These are phyloP conservation scores for Synanthedon myopaeformis DNA, from an alignment of 2,888 invertebrate genomes.

Conservation along the genomic window DNA sequence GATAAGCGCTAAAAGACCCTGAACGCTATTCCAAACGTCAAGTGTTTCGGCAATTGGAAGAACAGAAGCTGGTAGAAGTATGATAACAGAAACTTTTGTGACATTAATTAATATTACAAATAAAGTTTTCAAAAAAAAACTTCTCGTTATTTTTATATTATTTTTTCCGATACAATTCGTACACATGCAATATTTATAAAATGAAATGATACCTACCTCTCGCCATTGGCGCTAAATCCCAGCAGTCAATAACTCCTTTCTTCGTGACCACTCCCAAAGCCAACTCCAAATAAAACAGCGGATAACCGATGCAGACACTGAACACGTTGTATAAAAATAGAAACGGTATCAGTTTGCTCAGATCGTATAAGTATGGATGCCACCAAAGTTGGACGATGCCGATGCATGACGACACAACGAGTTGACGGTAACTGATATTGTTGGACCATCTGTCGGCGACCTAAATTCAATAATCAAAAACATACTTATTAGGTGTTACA, in stretches of 20 bases:
- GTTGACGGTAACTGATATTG: slow-evolving; percentile 53
- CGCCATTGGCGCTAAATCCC: slow-evolving; percentile 53
- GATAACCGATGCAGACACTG: slow-evolving; percentile 48
- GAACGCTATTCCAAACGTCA: too few relatives aligned
- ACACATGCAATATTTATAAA: too few relatives aligned
- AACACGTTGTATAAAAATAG: slow-evolving; percentile 51
- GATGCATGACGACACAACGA: slow-evolving; percentile 48
- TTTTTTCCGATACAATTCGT: too few relatives aligned
- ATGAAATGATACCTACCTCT: slow-evolving; percentile 35
- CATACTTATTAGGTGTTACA: background rate
- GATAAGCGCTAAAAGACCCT: too few relatives aligned
- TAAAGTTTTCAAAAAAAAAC: too few relatives aligned
- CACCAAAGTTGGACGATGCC: slow-evolving; percentile 55
- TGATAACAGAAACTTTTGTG: too few relatives aligned
- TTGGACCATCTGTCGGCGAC: slow-evolving; percentile 51
- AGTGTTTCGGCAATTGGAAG: too few relatives aligned
- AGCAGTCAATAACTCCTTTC: slow-evolving; percentile 50
- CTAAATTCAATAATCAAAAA: slow-evolving; percentile 16
- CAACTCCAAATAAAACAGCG: slow-evolving; percentile 51
- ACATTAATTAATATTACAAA: too few relatives aligned
- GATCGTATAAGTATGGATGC: slow-evolving; percentile 52
- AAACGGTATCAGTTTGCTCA: slow-evolving; percentile 41
- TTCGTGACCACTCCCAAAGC: slow-evolving; percentile 51
- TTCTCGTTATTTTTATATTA: too few relatives aligned
- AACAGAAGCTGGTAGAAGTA: too few relatives aligned